Evolutionary conservation across 2,113 vertebrate genomes (phyloP), one percentile per base, ranked within the genome.

Genomic region (Dicerorhinus sumatrensis): DNA sequence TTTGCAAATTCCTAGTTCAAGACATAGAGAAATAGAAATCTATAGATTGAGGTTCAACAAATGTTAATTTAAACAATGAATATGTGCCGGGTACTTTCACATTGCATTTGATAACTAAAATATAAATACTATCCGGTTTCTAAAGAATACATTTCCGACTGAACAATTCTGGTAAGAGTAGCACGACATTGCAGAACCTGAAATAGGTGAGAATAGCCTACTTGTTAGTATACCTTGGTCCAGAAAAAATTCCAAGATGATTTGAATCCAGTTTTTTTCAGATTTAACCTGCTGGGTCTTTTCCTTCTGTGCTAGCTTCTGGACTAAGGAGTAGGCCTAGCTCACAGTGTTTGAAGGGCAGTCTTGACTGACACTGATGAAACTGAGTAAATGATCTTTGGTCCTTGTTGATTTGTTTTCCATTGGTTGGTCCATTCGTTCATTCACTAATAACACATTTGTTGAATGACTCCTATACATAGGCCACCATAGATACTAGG

Each of bases 1-100:
- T 96, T 95, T 96, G 95, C 87, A 95, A 67, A 96, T 89, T 90
- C 70, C 60, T 96, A 56, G 29, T 88, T 96, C 48, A 33, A 90
- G 70, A 67, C 90, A 92, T 23, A 75, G 93, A 91, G 89, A 85
- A 96, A 69, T 94, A 70, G 33, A 95, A 94, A 67, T 96, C 75
- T 95, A 13, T 89, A 96, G 86, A 70, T 31, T 23, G 33, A 89
- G 65, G 48, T 96, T 93, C 60, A 96, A 80, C 46, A 90, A 46
- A 94, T 95, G 51, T 89, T 94, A 67, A 89, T 95, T 42, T 84
- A 96, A 87, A 91, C 54, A 70, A 12, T 85, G 83, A 91, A 27
- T 60, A 20, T 79, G 51, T 88, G 56, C 33, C 84, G 48, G 51
- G 46, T 84, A 51, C 63, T 79, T 97, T 94, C 84, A 65, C 58